phyloP scores from a whole-genome alignment of 2,113 vertebrate genomes.

The Bubalus kerabau region DNA sequence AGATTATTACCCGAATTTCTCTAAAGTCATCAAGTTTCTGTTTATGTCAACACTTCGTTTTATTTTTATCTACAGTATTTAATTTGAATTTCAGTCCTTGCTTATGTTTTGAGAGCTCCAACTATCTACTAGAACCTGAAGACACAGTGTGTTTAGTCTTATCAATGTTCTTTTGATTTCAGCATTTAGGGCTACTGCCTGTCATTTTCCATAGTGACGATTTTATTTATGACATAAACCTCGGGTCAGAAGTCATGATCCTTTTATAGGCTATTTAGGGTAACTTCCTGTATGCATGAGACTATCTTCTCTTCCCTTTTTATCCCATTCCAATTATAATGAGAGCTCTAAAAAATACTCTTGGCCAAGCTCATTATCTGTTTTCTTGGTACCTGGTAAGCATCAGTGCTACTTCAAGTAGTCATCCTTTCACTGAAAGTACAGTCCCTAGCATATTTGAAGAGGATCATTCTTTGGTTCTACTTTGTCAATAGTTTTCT shows the following conservation, averaged over 20 bases:
- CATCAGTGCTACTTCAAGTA: too few relatives aligned
- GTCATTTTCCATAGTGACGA: conserved; percentile 68
- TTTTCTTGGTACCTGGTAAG: too few relatives aligned
- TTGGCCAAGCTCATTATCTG: too few relatives aligned
- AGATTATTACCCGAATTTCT: conserved; percentile 75
- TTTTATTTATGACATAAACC: conserved; percentile 56
- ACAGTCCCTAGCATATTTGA: too few relatives aligned
- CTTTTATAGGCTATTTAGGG: conserved; percentile 68
- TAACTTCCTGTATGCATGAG: conserved; percentile 66
- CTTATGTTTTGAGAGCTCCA: conserved; percentile 73
- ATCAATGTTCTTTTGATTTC: conserved; percentile 75
- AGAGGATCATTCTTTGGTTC: too few relatives aligned
- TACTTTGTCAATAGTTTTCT: too few relatives aligned
- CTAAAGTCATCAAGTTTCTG: conserved; percentile 14
- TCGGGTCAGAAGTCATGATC: conserved; percentile 66
- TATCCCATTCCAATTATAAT: neutral
- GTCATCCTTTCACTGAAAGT: too few relatives aligned
- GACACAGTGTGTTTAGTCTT: conserved; percentile 3
- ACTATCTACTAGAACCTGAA: conserved; percentile 44
- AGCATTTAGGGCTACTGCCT: conserved; percentile 79
- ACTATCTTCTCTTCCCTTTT: conserved; percentile 68
- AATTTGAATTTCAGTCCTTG: conserved; percentile 73
- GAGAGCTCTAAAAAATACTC: too few relatives aligned
- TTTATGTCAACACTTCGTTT: conserved; percentile 40
- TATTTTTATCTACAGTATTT: conserved; percentile 59